phyloP scores from a whole-genome alignment of 2,888 invertebrate species.

The Synergus gifuensis region DNA sequence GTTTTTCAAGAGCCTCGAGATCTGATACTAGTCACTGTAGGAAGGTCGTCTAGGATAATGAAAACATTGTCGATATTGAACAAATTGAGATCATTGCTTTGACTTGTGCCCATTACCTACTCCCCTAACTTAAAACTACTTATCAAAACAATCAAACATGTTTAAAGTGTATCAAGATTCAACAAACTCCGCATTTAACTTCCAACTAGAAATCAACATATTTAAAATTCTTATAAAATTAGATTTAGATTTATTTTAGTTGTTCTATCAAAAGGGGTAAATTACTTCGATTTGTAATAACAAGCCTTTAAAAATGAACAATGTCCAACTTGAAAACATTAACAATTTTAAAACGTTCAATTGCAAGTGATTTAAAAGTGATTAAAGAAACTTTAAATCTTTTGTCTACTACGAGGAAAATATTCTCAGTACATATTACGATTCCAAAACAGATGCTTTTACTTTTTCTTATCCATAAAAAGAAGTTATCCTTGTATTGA shows the following conservation, averaged over 20 bases:
- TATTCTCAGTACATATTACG: background rate
- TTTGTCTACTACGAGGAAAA: too few relatives aligned
- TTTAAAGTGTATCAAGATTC: background rate
- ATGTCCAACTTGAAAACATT: too few relatives aligned
- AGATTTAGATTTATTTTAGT: background rate
- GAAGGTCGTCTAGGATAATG: slow-evolving; percentile 22
- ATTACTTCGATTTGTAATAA: too few relatives aligned
- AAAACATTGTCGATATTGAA: slow-evolving; percentile 30
- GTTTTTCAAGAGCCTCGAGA: slow-evolving; percentile 26
- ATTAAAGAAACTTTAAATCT: background rate
- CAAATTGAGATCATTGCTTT: slow-evolving; percentile 2
- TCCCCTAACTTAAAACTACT: background rate
- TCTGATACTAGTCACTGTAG: slow-evolving; percentile 6
- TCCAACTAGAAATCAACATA: background rate
- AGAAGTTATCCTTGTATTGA: slow-evolving; percentile 7
- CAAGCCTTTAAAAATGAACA: too few relatives aligned
- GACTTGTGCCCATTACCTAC: slow-evolving; percentile 1
- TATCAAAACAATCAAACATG: slow-evolving; percentile 1
- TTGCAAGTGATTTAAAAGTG: background rate
- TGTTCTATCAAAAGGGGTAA: too few relatives aligned
- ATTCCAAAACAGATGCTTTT: background rate
- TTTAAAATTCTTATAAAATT: background rate
- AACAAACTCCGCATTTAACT: background rate
- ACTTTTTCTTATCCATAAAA: background rate
- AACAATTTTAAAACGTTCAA: too few relatives aligned